A percentile compares a stretch with the other conserved stretches of the same genome.
Evolutionary conservation across 2,888 invertebrate genomes (phyloP).

Genomic region (Odontocolon sp.): DNA sequence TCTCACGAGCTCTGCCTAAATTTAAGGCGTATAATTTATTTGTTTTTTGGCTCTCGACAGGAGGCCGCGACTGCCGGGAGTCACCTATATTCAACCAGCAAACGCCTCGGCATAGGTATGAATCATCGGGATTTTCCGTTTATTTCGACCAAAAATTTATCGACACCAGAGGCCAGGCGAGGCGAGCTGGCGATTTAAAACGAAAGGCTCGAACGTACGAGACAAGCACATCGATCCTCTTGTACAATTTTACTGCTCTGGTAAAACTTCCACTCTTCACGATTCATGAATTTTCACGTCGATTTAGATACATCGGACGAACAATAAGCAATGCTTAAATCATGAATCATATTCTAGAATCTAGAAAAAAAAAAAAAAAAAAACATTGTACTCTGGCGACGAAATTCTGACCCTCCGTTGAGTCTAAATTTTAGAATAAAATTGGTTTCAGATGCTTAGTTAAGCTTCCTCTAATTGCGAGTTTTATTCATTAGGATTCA

Average conservation of each 20-base stretch:
- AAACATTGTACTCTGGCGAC: neutral
- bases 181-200: conserved; percentile 58
- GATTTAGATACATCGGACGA: conserved; percentile 40
- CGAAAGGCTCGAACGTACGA: conserved; percentile 59
- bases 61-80: neutral
- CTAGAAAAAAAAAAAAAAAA: conserved; percentile 21
- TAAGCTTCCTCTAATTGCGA: no score
- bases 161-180: conserved; percentile 49
- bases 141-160: conserved; percentile 59
- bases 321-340: no score
- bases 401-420: no score
- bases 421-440: no score
- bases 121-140: conserved; percentile 62
- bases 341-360: no score
- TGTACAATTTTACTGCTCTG: conserved; percentile 45
- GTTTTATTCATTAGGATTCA: no score
- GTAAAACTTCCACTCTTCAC: conserved; percentile 31
- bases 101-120: conserved; percentile 41
- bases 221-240: conserved; percentile 59
- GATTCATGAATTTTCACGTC: conserved; percentile 48
- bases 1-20: conserved; percentile 36
- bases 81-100: neutral
- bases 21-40: conserved; percentile 53
- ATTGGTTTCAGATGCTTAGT: no score
- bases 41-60: conserved; percentile 41